Conservation (phyloP, 2,113 vertebrate species). For the Carassius gibelio region DNA sequence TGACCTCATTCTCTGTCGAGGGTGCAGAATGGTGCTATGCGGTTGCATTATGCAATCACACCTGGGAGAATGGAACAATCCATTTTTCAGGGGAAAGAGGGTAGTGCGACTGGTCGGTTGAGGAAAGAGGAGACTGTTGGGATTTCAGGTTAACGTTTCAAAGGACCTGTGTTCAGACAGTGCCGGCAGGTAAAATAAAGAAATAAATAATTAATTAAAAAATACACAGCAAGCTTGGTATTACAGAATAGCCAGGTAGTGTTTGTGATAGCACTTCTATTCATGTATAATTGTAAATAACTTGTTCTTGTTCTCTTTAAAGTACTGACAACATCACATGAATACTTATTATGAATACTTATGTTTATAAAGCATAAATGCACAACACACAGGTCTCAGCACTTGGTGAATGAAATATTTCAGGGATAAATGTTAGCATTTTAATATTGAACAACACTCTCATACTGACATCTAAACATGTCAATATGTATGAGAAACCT, state of each 20-base stretch:
- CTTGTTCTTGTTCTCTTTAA: neutral
- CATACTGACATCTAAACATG: neutral
- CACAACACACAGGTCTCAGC: neutral
- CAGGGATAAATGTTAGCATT: neutral
- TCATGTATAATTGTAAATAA: neutral
- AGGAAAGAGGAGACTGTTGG: constrained; percentile 13
- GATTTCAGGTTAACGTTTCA: constrained; percentile 49
- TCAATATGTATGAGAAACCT: neutral
- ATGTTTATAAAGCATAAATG: neutral
- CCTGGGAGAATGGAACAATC: constrained; percentile 42
- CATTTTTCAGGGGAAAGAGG: constrained; percentile 41
- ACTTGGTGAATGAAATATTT: neutral
- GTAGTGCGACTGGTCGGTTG: constrained; percentile 13
- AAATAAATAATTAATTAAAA: neutral
- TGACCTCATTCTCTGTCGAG: constrained; percentile 36
- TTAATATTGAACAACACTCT: too few species aligned
- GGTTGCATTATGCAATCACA: constrained; percentile 44
- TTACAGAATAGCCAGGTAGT: neutral
- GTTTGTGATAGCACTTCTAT: neutral
- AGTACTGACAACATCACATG: neutral
- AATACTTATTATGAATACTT: neutral
- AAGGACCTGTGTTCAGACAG: constrained; percentile 33
- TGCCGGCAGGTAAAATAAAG: neutral
- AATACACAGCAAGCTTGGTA: neutral
- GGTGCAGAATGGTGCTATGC: constrained; percentile 14